phyloP scores from a whole-genome alignment of 2,113 vertebrate species.

The Actenoides hombroni region DNA sequence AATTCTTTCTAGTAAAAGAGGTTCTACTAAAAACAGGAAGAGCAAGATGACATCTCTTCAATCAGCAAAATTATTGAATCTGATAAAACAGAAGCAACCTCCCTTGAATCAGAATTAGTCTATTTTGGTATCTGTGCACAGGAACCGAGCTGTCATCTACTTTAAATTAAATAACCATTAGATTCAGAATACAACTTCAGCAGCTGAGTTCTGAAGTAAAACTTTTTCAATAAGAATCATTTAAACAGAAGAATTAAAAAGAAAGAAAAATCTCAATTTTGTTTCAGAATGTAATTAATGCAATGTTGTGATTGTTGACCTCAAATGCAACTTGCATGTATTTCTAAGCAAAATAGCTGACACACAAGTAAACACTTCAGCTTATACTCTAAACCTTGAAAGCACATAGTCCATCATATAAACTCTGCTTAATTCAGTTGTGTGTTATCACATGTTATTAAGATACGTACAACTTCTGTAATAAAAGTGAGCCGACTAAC shows the following conservation, averaged over 20 bases:
- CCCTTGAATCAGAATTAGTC: neutral
- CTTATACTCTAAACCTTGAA: slow-evolving; percentile 8
- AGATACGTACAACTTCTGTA: slow-evolving; percentile 41
- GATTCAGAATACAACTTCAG: neutral
- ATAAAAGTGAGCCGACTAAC: slow-evolving; percentile 55
- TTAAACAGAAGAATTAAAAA: neutral
- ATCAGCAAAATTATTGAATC: neutral
- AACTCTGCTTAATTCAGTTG: slow-evolving; percentile 39
- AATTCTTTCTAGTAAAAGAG: neutral
- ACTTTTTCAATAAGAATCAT: neutral
- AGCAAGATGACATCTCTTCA: neutral
- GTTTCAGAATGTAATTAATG: neutral
- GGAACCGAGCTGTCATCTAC: neutral
- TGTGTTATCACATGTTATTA: slow-evolving; percentile 54
- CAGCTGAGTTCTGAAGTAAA: neutral
- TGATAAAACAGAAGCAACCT: neutral
- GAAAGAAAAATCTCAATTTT: neutral
- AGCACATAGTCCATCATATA: slow-evolving; percentile 17
- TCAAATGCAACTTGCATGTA: neutral
- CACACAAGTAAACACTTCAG: neutral
- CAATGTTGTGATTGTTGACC: neutral
- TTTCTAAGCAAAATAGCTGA: neutral
- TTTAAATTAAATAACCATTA: neutral
- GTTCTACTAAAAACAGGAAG: neutral
- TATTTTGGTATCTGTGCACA: neutral